Conservation (phyloP, 35 echinoderm and acorn worm genomes). For the Nesometra sesokonis region DNA sequence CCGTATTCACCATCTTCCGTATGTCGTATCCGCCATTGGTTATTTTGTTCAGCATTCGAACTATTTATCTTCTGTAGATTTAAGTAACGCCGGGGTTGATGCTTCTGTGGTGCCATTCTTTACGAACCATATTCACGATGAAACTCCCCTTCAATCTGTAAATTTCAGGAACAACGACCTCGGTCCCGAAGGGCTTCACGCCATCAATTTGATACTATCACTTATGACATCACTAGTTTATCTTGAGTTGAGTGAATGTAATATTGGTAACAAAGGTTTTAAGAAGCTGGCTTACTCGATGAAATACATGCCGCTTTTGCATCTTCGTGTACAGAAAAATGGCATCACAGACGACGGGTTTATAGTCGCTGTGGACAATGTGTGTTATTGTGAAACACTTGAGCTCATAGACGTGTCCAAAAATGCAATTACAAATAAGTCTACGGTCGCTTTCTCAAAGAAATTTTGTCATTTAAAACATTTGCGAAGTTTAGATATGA, state of each 20-base stretch:
- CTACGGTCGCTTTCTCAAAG: not conserved
- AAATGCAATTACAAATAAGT: not conserved
- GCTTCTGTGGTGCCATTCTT: not conserved
- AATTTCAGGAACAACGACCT: not conserved
- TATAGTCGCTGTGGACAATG: not conserved
- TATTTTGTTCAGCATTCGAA: not conserved
- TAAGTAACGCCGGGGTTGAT: not conserved
- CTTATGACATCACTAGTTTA: not conserved
- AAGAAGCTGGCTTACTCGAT: not conserved
- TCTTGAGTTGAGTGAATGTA: not conserved
- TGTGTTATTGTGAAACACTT: not conserved
- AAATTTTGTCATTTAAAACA: not conserved
- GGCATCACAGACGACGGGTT: not conserved
- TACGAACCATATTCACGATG: not conserved
- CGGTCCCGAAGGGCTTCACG: not conserved
- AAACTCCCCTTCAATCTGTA: not conserved
- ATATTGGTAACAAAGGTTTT: not conserved
- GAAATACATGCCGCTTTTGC: not conserved
- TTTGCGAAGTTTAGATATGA: not conserved
- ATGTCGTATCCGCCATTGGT: not conserved
- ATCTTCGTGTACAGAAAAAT: not conserved
- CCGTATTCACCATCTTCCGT: not conserved
- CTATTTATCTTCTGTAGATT: not conserved
- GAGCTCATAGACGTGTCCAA: not conserved
- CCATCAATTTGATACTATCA: not conserved